Percentiles rank a stretch among this genome's conserved stretches.
phyloP scores from a whole-genome alignment of 53 echinoderm and acorn worm genomes.

The Patiria pectinifera region DNA sequence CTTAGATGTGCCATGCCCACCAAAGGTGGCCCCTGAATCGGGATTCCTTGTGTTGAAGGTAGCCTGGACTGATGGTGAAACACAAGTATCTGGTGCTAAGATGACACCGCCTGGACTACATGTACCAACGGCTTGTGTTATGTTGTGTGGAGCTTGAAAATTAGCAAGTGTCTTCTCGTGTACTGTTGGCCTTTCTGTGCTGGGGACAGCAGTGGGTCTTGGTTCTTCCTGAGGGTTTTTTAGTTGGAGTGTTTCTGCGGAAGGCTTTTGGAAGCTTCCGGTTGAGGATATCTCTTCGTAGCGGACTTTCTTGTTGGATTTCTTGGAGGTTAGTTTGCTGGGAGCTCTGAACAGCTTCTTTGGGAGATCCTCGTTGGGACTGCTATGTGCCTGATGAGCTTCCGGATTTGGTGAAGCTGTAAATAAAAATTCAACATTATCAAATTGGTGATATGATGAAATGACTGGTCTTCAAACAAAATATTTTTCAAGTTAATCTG shows the following conservation, averaged over 20 bases:
- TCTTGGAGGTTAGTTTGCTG: slow-evolving; percentile 49
- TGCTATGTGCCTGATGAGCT: background rate
- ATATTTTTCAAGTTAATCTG: too few relatives aligned
- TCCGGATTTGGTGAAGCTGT: background rate
- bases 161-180: background rate
- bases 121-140: background rate
- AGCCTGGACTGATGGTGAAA: slow-evolving; percentile 18
- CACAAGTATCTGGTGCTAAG: slow-evolving; percentile 46
- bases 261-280: background rate
- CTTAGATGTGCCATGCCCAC: background rate
- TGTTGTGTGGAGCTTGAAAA: background rate
- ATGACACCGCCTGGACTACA: background rate
- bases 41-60: background rate
- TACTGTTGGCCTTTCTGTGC: background rate
- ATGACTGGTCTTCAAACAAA: too few relatives aligned
- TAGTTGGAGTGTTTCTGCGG: background rate
- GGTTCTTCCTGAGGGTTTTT: background rate
- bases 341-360: background rate
- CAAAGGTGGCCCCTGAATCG: background rate
- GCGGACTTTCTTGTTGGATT: slow-evolving; percentile 60
- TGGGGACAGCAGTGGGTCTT: background rate
- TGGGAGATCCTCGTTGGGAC: background rate
- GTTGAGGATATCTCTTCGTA: slow-evolving; percentile 32
- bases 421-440: background rate
- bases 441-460: background rate